Percentiles rank a stretch among this genome's conserved stretches.
Conservation (phyloP, 2,113 vertebrate genomes). For the Brienomyrus brachyistius region DNA sequence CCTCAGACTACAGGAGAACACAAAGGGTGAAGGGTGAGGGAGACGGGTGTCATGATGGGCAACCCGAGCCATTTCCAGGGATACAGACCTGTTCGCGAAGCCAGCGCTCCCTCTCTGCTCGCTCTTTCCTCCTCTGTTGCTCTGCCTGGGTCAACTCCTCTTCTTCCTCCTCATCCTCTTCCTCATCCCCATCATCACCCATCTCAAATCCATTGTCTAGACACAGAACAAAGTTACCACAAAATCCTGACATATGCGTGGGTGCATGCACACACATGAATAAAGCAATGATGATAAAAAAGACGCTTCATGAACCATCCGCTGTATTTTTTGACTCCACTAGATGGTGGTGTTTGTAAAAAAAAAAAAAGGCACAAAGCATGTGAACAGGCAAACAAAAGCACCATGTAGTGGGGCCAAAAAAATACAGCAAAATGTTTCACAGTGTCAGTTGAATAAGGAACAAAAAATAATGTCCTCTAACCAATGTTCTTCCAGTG, state of each 20-base stretch:
- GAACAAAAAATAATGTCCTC: not conserved
- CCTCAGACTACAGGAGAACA: slow-evolving; percentile 55
- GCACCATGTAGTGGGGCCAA: not conserved
- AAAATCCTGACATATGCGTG: not conserved
- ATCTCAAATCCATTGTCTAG: slow-evolving; percentile 51
- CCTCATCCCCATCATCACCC: slow-evolving; percentile 53
- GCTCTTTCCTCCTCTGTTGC: slow-evolving; percentile 76
- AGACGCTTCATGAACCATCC: not conserved
- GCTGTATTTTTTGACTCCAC: not conserved
- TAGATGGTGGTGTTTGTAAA: not conserved
- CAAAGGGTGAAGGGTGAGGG: slow-evolving; percentile 28
- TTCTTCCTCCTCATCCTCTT: slow-evolving; percentile 68
- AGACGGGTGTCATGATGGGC: not conserved
- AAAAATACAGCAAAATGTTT: not conserved
- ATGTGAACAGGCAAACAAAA: not conserved
- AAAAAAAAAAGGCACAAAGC: not conserved
- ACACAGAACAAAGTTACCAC: not conserved
- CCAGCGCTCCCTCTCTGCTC: slow-evolving; percentile 90
- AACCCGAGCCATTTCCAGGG: slow-evolving; percentile 29
- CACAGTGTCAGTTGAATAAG: not conserved
- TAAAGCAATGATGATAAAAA: not conserved
- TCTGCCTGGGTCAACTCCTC: slow-evolving; percentile 75
- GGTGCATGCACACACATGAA: too few species aligned
- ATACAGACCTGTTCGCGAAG: slow-evolving; percentile 79
- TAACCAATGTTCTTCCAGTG: slow-evolving; percentile 93